phyloP scores from a whole-genome alignment of 2,888 invertebrate species.

The Amblyjoppa fuscipennis region DNA sequence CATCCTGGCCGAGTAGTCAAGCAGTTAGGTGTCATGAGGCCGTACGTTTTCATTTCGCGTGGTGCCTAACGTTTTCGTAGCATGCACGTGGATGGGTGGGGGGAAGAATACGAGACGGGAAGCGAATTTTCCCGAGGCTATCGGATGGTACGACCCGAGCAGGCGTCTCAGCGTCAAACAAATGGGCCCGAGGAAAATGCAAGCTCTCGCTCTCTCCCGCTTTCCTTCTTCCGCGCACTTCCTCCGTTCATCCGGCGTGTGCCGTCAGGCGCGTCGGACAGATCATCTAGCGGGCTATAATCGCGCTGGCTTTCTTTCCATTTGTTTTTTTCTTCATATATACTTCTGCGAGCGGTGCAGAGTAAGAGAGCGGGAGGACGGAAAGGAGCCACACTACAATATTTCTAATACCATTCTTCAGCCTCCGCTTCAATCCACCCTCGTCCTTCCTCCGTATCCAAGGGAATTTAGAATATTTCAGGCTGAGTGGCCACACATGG shows the following conservation, averaged over 20 bases:
- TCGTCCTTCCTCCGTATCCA: too few relatives aligned
- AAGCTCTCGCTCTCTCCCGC: neutral
- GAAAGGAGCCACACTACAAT: neutral
- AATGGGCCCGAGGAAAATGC: conserved; percentile 27
- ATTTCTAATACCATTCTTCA: neutral
- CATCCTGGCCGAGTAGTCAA: conserved; percentile 16
- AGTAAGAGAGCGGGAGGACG: neutral
- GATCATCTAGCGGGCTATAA: conserved; percentile 18
- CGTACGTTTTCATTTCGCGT: conserved; percentile 38
- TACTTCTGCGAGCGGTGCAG: conserved; percentile 5
- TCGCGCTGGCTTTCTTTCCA: neutral
- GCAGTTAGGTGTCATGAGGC: conserved; percentile 27
- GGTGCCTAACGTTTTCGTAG: conserved; percentile 39
- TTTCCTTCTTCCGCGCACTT: conserved; percentile 10
- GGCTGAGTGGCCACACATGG: too few relatives aligned
- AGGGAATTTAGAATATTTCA: too few relatives aligned
- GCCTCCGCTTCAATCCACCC: too few relatives aligned
- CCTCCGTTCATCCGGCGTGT: conserved; percentile 16
- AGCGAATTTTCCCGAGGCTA: conserved; percentile 13
- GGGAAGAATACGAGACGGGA: conserved; percentile 12
- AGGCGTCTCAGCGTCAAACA: conserved; percentile 37
- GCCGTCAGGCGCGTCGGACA: neutral
- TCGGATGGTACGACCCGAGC: neutral
- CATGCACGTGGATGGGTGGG: conserved; percentile 6
- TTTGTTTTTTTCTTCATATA: conserved; percentile 3